Conservation (phyloP, 2,113 vertebrate genomes). For the Alouatta palliata region DNA sequence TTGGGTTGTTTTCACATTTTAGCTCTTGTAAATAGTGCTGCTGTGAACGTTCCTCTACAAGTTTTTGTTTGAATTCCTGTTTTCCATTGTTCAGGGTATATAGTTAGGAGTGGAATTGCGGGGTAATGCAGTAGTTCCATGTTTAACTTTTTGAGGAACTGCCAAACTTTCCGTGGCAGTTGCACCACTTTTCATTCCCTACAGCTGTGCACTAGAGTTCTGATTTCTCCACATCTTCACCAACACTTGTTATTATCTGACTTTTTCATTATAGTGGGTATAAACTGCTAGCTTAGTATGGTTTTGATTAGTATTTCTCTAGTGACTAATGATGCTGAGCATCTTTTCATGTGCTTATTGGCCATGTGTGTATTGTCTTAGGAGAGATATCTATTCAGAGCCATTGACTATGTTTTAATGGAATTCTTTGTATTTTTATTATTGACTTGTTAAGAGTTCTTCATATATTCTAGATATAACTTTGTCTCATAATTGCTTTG, state of each 20-base stretch:
- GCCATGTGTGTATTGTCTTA: too few relatives aligned
- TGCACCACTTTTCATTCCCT: background rate
- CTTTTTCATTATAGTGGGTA: background rate
- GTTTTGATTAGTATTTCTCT: background rate
- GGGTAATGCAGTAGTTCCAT: rapidly evolving
- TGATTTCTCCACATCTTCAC: rapidly evolving
- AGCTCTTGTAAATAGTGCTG: too few relatives aligned
- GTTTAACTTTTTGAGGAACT: background rate
- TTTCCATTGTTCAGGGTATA: background rate
- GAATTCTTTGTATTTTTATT: background rate
- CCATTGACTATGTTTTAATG: background rate
- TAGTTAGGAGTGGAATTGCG: background rate
- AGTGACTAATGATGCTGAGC: too few relatives aligned
- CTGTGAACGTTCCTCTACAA: background rate
- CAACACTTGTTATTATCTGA: too few relatives aligned
- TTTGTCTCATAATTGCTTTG: background rate
- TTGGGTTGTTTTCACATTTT: background rate
- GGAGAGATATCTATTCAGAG: background rate
- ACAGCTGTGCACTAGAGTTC: rapidly evolving
- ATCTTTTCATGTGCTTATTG: background rate
- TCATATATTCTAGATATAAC: background rate
- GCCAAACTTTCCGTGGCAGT: background rate
- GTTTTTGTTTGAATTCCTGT: background rate
- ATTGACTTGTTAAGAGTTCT: background rate
- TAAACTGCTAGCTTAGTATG: background rate